These are phyloP conservation scores for Brachylomia viminalis DNA, from an alignment of 2,888 invertebrate species.

Conservation along the genomic window DNA sequence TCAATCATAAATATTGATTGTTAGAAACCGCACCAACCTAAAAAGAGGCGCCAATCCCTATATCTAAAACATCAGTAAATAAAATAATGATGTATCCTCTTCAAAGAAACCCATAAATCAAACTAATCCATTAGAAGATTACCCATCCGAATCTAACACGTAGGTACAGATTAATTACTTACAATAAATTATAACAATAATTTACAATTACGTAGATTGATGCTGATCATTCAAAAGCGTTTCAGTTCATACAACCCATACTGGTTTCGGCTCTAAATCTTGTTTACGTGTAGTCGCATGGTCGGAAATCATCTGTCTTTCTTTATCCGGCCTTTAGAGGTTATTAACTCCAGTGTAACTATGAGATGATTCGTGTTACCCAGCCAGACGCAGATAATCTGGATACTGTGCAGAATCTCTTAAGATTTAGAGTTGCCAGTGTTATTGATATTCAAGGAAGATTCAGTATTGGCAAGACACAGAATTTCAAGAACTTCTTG, in stretches of 20 bases:
- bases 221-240: conserved; percentile 4
- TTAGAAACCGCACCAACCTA: neutral
- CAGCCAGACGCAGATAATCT: neutral
- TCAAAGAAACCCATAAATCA: conserved; percentile 21
- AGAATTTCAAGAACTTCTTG: neutral
- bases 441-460: conserved; percentile 4
- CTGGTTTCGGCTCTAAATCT: conserved; percentile 15
- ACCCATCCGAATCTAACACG: conserved; percentile 24
- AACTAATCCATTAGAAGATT: conserved; percentile 29
- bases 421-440: neutral
- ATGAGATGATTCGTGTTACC: neutral
- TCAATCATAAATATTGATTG: neutral
- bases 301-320: conserved; percentile 15
- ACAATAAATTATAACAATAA: neutral
- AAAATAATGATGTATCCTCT: neutral
- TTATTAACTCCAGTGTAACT: conserved; percentile 10
- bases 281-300: conserved; percentile 11
- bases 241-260: conserved; percentile 8
- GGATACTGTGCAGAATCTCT: conserved; percentile 3
- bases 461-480: neutral
- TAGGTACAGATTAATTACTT: neutral
- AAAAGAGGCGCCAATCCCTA: neutral
- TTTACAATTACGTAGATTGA: conserved; percentile 18
- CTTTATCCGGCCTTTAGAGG: conserved; percentile 16
- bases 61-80: conserved; percentile 1